Evolutionary conservation across 1,140 invertebrate species (phyloP).

Genomic region (Drosophila asahinai): DNA sequence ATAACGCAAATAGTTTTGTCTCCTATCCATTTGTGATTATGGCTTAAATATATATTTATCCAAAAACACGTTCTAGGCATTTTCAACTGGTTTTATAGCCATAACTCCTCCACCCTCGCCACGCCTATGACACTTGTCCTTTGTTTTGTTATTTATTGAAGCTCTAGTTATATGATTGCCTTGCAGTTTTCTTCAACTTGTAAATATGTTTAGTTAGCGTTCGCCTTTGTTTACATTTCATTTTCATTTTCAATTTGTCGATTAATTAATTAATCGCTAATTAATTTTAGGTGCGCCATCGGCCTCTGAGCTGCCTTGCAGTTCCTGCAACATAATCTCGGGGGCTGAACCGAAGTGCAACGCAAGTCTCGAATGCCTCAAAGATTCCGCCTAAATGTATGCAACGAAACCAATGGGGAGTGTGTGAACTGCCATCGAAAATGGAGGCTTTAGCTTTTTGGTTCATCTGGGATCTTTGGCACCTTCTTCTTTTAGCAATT

Average conservation of each 20-base stretch:
- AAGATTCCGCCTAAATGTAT: conserved; percentile 41
- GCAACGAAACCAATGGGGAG: conserved; percentile 50
- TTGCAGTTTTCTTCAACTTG: conserved; percentile 77
- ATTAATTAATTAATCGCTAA: conserved; percentile 15
- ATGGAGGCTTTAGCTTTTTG: conserved; percentile 16
- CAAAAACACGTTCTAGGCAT: conserved; percentile 69
- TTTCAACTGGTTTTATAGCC: conserved; percentile 49
- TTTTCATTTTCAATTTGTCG: conserved; percentile 34
- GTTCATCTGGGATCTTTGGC: conserved; percentile 50
- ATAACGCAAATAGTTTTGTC: conserved; percentile 68
- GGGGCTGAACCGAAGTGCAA: conserved; percentile 36
- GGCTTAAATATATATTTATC: conserved; percentile 76
- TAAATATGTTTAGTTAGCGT: conserved; percentile 54
- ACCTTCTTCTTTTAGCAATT: conserved; percentile 37
- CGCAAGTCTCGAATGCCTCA: conserved; percentile 35
- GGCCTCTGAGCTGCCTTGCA: background rate
- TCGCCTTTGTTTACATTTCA: conserved; percentile 35
- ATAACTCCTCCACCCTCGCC: conserved; percentile 34
- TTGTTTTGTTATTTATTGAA: conserved; percentile 74
- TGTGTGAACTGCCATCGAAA: conserved; percentile 23
- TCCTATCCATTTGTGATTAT: conserved; percentile 47
- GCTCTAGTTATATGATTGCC: conserved; percentile 85
- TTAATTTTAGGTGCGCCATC: conserved; percentile 23
- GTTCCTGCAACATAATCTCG: conserved; percentile 36
- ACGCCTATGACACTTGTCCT: background rate